Evolutionary conservation across 2,888 invertebrate species (phyloP), one percentile per base, ranked within the genome.

Genomic region (Acleris sparsana): DNA sequence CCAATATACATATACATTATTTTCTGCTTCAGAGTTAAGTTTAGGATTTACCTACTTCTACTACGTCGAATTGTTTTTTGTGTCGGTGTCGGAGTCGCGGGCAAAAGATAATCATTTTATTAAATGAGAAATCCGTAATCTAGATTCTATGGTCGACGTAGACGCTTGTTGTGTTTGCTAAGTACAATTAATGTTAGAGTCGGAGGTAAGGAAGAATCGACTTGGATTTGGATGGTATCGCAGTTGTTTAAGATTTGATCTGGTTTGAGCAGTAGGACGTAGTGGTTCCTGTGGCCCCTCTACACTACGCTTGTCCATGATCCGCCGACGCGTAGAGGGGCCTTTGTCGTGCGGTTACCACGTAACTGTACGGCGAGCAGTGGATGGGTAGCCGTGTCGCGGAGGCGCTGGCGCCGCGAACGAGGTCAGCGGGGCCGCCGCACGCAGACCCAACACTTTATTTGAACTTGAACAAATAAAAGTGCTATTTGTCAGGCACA

Each of bases 401-500:
- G 75, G 76, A 78, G 83, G 79, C 83, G 86, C 83, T 86, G 87
- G 86, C 84, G 73, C 77, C 75, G 71, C 71, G 68, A 88, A 80
- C 85, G 84, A 80, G 88, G 89, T 84, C 87, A 88, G 78, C 84
- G 69, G 83, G 78, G 77, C 79, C 82, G 72, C 73, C 72, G 74
- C 78, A 72, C 75, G 73, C 79, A 74, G 70, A 70, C 75, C 77
- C 74, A 75, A 72, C 75, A 73, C 72, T 69, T 60, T 65, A 71
- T 79, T 76, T 77, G 73, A 79, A 82, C 80, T 83, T 79, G 78
- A 78, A 77, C 79, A 83, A 84, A 84, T 77, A 81, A 75, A 77
- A 76, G 71, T 75, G 71, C 70, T 67, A 69, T 64, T 68, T 71
- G 70, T 72, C 71, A 70, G 56, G 52, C 62, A 56, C 71, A 71